Percentiles rank a stretch among this genome's conserved stretches.
Conservation (phyloP, 2,797 vertebrate genomes). For the Phalloptychus januarius region DNA sequence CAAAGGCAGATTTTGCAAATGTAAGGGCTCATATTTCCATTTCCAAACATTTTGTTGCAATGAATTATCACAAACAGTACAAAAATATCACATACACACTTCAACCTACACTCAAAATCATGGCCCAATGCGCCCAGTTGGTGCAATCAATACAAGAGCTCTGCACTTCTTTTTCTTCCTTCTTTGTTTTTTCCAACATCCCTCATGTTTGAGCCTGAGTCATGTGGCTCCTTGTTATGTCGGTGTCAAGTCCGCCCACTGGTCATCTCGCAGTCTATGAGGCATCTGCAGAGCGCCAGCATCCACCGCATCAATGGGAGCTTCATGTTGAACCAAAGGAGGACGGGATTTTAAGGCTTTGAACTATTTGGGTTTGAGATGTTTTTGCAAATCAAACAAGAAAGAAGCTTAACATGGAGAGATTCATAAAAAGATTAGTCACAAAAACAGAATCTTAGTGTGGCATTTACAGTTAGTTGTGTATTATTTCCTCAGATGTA, state of each 20-base stretch:
- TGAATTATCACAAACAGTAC: slow-evolving; percentile 12
- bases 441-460: slow-evolving; percentile 15
- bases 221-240: slow-evolving; percentile 62
- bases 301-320: slow-evolving; percentile 51
- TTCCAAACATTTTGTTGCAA: slow-evolving; percentile 12
- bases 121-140: slow-evolving; percentile 10
- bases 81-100: background rate
- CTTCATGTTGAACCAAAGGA: slow-evolving; percentile 25
- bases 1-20: background rate
- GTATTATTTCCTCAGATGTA: too few species aligned
- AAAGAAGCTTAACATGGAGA: slow-evolving; percentile 20
- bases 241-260: slow-evolving; percentile 59
- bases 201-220: slow-evolving; percentile 64
- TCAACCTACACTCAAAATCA: slow-evolving; percentile 27
- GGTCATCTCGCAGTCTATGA: slow-evolving; percentile 61
- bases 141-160: slow-evolving; percentile 46
- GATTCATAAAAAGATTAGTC: slow-evolving; percentile 11
- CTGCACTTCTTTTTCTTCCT: slow-evolving; percentile 9
- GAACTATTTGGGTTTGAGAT: slow-evolving; percentile 11
- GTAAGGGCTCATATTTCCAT: background rate
- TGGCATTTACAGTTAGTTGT: too few species aligned
- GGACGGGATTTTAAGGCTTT: slow-evolving; percentile 28
- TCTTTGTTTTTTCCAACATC: slow-evolving; percentile 36
- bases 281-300: slow-evolving; percentile 56
- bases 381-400: slow-evolving; percentile 9